Evolutionary conservation across 2,113 vertebrate genomes (phyloP), one percentile per base, ranked within the genome.

Genomic region (Neotoma lepida): DNA sequence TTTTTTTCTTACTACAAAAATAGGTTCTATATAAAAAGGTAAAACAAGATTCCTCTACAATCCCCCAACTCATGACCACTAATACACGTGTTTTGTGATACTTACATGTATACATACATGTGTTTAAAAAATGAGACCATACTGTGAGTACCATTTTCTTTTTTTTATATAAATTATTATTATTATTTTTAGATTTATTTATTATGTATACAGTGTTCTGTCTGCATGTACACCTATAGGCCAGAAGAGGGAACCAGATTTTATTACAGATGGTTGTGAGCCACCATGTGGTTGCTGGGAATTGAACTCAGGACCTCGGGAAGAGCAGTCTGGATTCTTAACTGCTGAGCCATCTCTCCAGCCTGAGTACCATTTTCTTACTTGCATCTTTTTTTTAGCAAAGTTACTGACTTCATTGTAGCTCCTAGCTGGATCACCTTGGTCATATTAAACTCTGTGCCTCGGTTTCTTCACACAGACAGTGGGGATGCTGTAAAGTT

Each of bases 21-120:
- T 49, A 93, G 51, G 17, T 41, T n/a, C 28, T 20, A 10, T 30
- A 63, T 39, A 5, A 39, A 13, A 74, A 76, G 71, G 15, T 39
- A 85, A 86, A 90, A 49, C 35, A 74, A 93, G 71, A 46, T 86
- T 71, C 41, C 61, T 30, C 49, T 41, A 20, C 66, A 89, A 49
- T 30, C 15, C 51, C 20, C 39, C 4, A 0, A 68, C 6, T 63
- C 85, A 73, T 80, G 46, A 81, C 30, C 46, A 41, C 4, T 30
- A 24, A 28, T 22, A 85, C 35, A 35, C 51, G 30, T 49, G 68
- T 30, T 89, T 84, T 93, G 44, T 77, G 73, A 54, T 51, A 76
- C 0, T 14, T 49, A 44, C 28, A 9, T 12, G 1, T 35, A 10
- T 81, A 22, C 33, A 26, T 46, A 0, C 18, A 22, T 14, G 3